These are phyloP conservation scores for Leistus spinibarbis DNA, from an alignment of 2,888 invertebrate species.

Conservation along the genomic window DNA sequence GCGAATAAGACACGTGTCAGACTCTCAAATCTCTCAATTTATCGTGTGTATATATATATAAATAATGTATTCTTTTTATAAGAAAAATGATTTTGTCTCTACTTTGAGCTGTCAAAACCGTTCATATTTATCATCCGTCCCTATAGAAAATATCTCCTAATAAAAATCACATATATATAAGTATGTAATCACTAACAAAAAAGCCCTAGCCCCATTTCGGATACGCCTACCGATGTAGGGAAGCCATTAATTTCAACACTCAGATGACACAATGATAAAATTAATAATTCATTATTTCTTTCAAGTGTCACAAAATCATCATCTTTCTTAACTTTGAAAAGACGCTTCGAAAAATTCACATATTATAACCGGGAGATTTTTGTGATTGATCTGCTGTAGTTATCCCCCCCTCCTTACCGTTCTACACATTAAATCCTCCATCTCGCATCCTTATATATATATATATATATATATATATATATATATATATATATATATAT, in stretches of 20 bases:
- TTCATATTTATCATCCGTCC: neutral
- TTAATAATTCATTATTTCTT: constrained; percentile 21
- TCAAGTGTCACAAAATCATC: constrained; percentile 19
- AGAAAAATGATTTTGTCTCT: neutral
- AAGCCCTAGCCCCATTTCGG: neutral
- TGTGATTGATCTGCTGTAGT: neutral
- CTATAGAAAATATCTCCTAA: neutral
- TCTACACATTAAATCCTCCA: neutral
- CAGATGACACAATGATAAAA: constrained; percentile 10
- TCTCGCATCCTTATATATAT: neutral
- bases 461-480: constrained; percentile 6
- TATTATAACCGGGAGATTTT: neutral
- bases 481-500: constrained; percentile 6
- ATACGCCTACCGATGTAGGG: neutral
- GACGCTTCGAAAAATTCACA: neutral
- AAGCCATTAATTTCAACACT: constrained; percentile 5
- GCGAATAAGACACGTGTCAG: neutral
- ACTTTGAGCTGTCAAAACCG: neutral
- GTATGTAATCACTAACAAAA: neutral
- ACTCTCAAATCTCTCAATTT: neutral
- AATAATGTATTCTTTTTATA: constrained; percentile 2
- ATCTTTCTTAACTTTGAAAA: constrained; percentile 7
- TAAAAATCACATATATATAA: neutral
- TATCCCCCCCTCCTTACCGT: neutral
- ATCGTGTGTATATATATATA: neutral